Evolutionary conservation across 1,140 invertebrate species (phyloP).

Genomic region (Acromyrmex echinatior): DNA sequence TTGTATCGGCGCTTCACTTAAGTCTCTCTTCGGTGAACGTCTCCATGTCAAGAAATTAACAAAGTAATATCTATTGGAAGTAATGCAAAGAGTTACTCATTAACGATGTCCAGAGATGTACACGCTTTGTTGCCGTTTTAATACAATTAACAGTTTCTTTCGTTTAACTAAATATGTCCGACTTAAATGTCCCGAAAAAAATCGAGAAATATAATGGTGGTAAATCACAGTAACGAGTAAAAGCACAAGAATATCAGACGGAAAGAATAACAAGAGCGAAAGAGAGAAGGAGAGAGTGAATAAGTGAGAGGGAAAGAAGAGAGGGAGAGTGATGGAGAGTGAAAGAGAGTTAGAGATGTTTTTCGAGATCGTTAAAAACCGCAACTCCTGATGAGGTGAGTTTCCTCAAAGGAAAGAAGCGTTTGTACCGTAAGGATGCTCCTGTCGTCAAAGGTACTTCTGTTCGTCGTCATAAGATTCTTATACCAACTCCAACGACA

Average conservation of each 20-base stretch:
- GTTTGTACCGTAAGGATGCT: constrained; percentile 22
- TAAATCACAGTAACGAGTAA: constrained; percentile 6
- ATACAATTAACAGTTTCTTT: neutral
- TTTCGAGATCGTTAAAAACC: constrained; percentile 61
- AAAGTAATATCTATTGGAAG: constrained; percentile 37
- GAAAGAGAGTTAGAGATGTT: constrained; percentile 16
- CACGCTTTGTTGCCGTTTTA: neutral
- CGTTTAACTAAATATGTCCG: neutral
- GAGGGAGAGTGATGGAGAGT: neutral
- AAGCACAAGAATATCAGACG: constrained; percentile 2
- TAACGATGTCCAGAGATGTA: neutral
- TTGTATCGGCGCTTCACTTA: constrained; percentile 3
- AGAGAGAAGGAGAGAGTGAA: neutral
- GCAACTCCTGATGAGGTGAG: constrained; percentile 48
- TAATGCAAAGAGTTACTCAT: constrained; percentile 18
- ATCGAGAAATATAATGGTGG: neutral
- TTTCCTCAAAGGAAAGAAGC: constrained; percentile 35
- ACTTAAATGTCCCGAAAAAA: neutral
- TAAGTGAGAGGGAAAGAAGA: neutral
- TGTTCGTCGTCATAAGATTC: constrained; percentile 32
- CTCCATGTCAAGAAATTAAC: constrained; percentile 22
- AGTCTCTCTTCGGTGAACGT: neutral
- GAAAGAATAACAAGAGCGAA: constrained; percentile 20
- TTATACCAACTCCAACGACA: constrained; percentile 40
- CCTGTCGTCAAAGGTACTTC: constrained; percentile 56